Base-by-base conservation (phyloP, 2,113 vertebrate genomes). In the Alectura lathami region DNA sequence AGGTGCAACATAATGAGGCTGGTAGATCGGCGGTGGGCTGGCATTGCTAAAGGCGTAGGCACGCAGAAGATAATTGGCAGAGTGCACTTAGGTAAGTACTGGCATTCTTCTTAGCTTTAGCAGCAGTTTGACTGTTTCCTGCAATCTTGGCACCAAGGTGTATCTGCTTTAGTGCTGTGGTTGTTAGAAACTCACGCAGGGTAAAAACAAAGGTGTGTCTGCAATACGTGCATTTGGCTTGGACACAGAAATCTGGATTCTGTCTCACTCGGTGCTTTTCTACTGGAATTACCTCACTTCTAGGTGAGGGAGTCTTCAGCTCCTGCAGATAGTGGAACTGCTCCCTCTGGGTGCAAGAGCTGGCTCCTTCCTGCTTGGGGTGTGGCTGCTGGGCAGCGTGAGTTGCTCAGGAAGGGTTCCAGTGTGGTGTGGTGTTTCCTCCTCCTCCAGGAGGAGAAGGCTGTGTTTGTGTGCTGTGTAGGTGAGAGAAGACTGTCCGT, bases 1-100 rank as follows among this genome's bases (percentile, higher is more conserved):
- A 98, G 99, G 86, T 99, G 99, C 92, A 99, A 99, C 94, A 99
- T 99, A 72, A 99, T 99, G 99, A 98, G 99, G 67, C 98, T 99
- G 95, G 99, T 99, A 88, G 99, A 99, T 94, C 98, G 99, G 43
- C 98, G 99, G 34, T 99, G 99, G 99, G 99, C 99, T 1, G 99
- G 99, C 60, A 99, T 99, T 6, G 99, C 99, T 20, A 99, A 99
- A 92, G 99, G 99, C 13, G 99, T 99, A 15, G 99, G 99, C 82
- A 99, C 99, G 1, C 99, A 99, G 97, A 99, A 99, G 93, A 99
- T 99, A 73, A 99, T 99, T 78, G 99, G 99, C 96, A 98, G 99
- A 96, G 99, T 99, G 63, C 99, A 99, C 96, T 97, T 99, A 96
- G 99, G 99, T 99, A 96, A 91, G 98, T 95, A 51, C 72, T 48